phyloP scores from a whole-genome alignment of 2,113 vertebrate genomes.

The Heterotis niloticus region DNA sequence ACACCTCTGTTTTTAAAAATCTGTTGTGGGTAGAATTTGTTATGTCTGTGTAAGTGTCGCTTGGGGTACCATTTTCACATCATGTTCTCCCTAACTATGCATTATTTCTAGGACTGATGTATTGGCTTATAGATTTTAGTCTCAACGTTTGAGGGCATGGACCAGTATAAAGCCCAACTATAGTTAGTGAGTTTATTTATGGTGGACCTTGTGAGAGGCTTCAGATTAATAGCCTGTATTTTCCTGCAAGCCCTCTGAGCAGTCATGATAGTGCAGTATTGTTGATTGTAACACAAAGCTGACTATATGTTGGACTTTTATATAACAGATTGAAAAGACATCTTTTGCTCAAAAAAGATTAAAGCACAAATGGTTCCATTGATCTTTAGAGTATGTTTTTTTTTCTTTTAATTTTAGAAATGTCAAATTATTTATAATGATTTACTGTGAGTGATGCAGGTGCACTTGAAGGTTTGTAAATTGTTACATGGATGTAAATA shows the following conservation, averaged over 20 bases:
- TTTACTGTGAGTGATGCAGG: slow-evolving; percentile 47
- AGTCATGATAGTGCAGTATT: background rate
- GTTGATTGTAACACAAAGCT: background rate
- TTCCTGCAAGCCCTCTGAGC: slow-evolving; percentile 4
- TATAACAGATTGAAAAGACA: background rate
- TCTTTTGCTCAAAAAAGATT: background rate
- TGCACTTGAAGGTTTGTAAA: slow-evolving; percentile 65
- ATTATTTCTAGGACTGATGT: slow-evolving; percentile 11
- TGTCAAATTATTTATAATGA: slow-evolving; percentile 63
- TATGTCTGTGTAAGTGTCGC: background rate
- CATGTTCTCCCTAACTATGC: slow-evolving; percentile 24
- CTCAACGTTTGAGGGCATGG: background rate
- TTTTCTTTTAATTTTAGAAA: slow-evolving; percentile 37
- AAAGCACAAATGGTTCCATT: slow-evolving; percentile 46
- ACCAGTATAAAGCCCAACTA: slow-evolving; percentile 7
- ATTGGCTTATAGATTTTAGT: background rate
- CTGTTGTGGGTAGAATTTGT: background rate
- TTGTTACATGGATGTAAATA: slow-evolving; percentile 74
- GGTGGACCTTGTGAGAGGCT: background rate
- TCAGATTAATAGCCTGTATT: background rate
- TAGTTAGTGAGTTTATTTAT: background rate
- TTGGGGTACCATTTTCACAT: background rate
- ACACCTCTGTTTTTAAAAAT: background rate
- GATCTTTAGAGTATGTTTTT: slow-evolving; percentile 38
- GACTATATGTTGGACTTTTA: background rate